These are phyloP conservation scores for Sylvia atricapilla DNA, from an alignment of 2,113 vertebrate species.

Conservation along the genomic window DNA sequence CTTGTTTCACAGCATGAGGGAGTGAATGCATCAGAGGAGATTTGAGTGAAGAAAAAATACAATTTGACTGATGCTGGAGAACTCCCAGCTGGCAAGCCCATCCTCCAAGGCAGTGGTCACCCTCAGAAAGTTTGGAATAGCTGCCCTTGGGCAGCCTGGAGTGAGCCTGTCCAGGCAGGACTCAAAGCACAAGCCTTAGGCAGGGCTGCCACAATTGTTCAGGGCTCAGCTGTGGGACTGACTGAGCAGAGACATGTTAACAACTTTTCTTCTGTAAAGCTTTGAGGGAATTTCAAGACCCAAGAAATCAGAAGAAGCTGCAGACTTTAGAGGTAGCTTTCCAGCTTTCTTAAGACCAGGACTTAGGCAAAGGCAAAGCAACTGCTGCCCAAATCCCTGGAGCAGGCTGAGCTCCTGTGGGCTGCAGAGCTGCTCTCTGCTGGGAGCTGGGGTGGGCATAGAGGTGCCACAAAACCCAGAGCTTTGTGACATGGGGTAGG, in stretches of 20 bases:
- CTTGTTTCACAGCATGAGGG: neutral
- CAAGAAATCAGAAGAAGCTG: neutral
- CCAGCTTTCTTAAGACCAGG: neutral
- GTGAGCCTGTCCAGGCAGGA: neutral
- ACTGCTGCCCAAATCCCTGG: neutral
- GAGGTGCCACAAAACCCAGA: neutral
- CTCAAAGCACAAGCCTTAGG: neutral
- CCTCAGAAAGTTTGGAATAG: neutral
- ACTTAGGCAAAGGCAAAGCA: neutral
- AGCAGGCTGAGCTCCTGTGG: neutral
- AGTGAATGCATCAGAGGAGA: neutral
- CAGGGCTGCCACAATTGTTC: neutral
- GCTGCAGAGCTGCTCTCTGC: neutral
- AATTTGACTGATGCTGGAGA: neutral
- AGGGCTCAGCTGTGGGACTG: neutral
- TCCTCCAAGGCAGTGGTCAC: neutral
- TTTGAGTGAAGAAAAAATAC: neutral
- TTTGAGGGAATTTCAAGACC: neutral
- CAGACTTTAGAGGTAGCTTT: neutral
- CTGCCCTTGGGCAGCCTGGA: neutral
- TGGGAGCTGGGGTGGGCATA: neutral
- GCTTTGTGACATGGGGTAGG: fast-evolving
- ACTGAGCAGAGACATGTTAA: neutral
- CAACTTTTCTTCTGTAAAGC: neutral
- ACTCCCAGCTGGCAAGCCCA: neutral